Conservation (phyloP, 2,797 vertebrate species). For the Chaenodraco wilsoni region DNA sequence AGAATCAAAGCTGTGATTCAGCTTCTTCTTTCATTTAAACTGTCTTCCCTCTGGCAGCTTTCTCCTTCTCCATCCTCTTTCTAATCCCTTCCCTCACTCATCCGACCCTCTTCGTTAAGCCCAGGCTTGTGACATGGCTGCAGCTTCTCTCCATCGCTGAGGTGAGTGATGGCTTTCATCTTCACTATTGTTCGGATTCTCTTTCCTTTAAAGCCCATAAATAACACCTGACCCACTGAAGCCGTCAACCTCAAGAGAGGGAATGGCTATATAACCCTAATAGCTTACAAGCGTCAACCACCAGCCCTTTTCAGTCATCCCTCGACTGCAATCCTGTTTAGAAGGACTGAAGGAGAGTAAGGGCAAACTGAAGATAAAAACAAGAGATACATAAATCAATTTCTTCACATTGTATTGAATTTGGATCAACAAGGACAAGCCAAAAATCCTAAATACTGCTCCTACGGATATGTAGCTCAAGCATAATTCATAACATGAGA, state of each 20-base stretch:
- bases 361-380: constrained; percentile 26
- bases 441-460: constrained; percentile 31
- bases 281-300: constrained; percentile 30
- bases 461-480: constrained; percentile 29
- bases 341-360: constrained; percentile 2
- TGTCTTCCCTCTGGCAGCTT: constrained; percentile 10
- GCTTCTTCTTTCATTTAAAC: constrained; percentile 29
- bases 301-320: constrained; percentile 15
- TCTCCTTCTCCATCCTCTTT: constrained; percentile 26
- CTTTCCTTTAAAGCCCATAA: constrained; percentile 72
- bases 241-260: constrained; percentile 32
- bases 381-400: constrained; percentile 26
- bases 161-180: constrained; percentile 74
- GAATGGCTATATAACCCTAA: constrained; percentile 48
- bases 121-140: constrained; percentile 30
- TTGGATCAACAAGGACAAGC: constrained; percentile 1
- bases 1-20: background rate
- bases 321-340: constrained; percentile 34
- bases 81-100: constrained; percentile 38
- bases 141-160: constrained; percentile 37
- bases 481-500: constrained; percentile 64
- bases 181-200: constrained; percentile 44
- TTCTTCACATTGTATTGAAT: constrained; percentile 4
- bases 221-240: constrained; percentile 62
- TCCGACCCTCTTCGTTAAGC: constrained; percentile 17